A percentile compares a stretch with the other conserved stretches of the same genome.
These are phyloP conservation scores for Hippopotamyrus pictus DNA, from an alignment of 2,797 vertebrate species.

Conservation along the genomic window DNA sequence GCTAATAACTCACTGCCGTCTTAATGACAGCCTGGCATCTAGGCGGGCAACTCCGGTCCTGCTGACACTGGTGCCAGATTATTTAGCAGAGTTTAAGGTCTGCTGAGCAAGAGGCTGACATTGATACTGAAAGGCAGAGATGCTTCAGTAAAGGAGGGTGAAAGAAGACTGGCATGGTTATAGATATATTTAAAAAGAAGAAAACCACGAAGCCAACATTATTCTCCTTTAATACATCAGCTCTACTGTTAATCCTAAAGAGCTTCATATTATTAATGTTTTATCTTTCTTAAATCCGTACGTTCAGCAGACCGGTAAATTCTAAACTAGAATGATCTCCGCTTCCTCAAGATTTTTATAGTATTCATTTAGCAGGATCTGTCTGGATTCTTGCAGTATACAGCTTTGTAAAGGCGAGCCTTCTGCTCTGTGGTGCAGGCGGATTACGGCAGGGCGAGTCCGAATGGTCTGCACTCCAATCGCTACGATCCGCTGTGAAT, in stretches of 20 bases:
- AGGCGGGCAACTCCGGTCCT: background rate
- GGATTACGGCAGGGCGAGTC: background rate
- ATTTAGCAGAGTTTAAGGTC: background rate
- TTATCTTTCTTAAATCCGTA: constrained; percentile 1
- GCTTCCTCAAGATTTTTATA: background rate
- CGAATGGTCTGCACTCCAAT: background rate
- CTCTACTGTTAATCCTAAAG: background rate
- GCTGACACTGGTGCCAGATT: background rate
- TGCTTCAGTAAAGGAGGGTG: background rate
- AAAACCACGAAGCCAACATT: background rate
- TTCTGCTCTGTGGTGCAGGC: background rate
- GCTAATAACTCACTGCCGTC: background rate
- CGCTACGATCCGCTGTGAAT: background rate
- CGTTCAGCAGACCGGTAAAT: background rate
- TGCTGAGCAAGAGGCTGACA: background rate
- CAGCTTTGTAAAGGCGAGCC: background rate
- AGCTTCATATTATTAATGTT: background rate
- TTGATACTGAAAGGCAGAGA: background rate
- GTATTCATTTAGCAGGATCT: background rate
- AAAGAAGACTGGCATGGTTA: background rate
- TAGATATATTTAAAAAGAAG: background rate
- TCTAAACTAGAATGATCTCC: background rate
- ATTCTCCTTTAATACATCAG: background rate
- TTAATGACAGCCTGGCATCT: background rate
- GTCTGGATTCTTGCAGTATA: background rate